Evolutionary conservation across 2,888 invertebrate genomes (phyloP).

Genomic region (Caprella mutica): DNA sequence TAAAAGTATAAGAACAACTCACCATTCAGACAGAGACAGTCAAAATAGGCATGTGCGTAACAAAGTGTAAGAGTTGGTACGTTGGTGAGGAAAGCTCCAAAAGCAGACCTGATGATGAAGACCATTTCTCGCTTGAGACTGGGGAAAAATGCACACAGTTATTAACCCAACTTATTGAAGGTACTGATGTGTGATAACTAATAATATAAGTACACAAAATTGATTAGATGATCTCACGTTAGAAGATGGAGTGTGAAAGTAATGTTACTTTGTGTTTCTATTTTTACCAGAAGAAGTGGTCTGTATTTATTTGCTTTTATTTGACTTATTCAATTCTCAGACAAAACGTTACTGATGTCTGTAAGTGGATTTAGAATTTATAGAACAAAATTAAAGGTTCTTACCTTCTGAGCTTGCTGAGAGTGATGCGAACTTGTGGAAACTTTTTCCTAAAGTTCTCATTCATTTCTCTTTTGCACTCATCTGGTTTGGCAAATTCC

Average conservation of each 20-base stretch:
- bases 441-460: constrained; percentile 92
- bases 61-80: constrained; percentile 90
- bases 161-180: not conserved
- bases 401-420: constrained; percentile 90
- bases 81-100: constrained; percentile 56
- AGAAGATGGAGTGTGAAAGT: no score
- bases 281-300: no score
- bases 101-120: constrained; percentile 66
- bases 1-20: no score
- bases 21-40: constrained; percentile 84
- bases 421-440: constrained; percentile 82
- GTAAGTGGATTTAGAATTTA: no score
- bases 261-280: no score
- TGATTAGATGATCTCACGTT: no score
- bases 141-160: constrained; percentile 35
- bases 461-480: constrained; percentile 90
- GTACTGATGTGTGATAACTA: no score
- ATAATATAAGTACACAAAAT: no score
- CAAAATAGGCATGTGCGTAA: constrained; percentile 96
- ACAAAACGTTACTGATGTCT: no score
- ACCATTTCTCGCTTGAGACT: constrained; percentile 93
- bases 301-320: no score
- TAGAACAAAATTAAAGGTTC: no score
- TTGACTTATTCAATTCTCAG: no score
- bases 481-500: constrained; percentile 89